Percentiles rank a stretch among this genome's conserved stretches.
These are phyloP conservation scores for Zingel zingel DNA, from an alignment of 2,113 vertebrate genomes.

Conservation along the genomic window DNA sequence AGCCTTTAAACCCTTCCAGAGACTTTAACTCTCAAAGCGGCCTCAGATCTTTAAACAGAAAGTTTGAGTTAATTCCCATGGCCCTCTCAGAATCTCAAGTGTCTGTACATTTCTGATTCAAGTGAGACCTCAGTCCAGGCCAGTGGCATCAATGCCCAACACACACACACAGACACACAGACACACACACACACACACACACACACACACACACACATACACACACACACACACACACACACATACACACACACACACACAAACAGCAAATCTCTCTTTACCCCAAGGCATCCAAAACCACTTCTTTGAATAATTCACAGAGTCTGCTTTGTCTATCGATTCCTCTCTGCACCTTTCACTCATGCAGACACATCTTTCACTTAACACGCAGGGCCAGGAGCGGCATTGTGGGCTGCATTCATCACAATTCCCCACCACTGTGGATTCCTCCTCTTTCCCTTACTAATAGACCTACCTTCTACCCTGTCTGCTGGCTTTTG, in stretches of 20 bases:
- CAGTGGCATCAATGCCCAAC: conserved; percentile 20
- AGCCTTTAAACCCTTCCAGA: conserved; percentile 34
- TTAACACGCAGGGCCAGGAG: conserved; percentile 44
- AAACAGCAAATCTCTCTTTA: conserved; percentile 30
- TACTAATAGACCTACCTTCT: background rate
- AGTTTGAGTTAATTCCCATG: conserved; percentile 45
- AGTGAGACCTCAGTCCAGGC: conserved; percentile 25
- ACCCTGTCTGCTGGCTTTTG: background rate
- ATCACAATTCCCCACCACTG: conserved; percentile 57
- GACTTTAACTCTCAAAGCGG: conserved; percentile 43
- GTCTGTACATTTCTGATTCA: conserved; percentile 56
- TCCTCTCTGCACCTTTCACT: conserved; percentile 44
- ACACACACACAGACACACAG: conserved; percentile 27
- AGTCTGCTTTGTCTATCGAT: conserved; percentile 75
- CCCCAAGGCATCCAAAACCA: conserved; percentile 55
- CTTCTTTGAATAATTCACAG: conserved; percentile 77
- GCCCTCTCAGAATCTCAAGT: conserved; percentile 40
- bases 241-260: conserved; percentile 12
- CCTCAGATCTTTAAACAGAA: conserved; percentile 47
- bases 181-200: conserved; percentile 34
- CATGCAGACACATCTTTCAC: conserved; percentile 66
- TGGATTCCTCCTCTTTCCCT: conserved; percentile 4
- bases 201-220: conserved; percentile 33
- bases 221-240: conserved; percentile 15
- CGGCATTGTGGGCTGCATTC: conserved; percentile 38